Base-by-base conservation (phyloP, 2,113 vertebrate species). In the Chloebia gouldiae region DNA sequence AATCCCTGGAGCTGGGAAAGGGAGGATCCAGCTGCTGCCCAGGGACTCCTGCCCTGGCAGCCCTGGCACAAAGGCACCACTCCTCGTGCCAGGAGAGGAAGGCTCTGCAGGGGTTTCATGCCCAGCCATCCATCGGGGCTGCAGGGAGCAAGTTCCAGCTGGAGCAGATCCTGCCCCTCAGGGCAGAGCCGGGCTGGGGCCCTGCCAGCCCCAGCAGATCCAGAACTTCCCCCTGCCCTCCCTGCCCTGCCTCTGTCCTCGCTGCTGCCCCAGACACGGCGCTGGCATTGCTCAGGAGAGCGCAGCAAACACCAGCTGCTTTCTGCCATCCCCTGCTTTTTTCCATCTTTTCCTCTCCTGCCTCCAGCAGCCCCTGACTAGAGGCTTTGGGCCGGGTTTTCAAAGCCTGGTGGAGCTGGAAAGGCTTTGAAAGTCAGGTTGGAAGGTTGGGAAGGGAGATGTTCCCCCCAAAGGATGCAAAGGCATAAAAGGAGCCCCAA, bases 211-310 rank as follows among this genome's bases (percentile, higher is more conserved):
- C 93, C n/a, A 10, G 57, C 40, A 61, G 7, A 39, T 56, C 70
- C 6, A 27, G 60, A 47, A 54, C 70, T 91, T 64, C 31, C 64
- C 39, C 44, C 18, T n/a, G 47, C 15, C 80, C 49, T 15, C 54
- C 3, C 3, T 2, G 31, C 49, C 72, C 69, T 20, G 2, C 57
- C 82, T 82, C 45, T n/a, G 14, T 70, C 69, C 70, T 8, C 0
- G 0, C 61, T 56, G 9, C 76, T 45, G 50, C 70, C 37, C n/a
- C 7, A 1, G 22, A 24, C 42, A 35, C 10, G 3, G 0, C 35
- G 2, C 44, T 59, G 53, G 13, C 14, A 72, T 28, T 72, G 50
- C 79, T 73, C 50, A 3, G 35, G 45, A n/a, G 10, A 53, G 64
- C 0, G 0, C 60, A 87, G 81, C 35, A 72, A 77, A 80, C 63